Percentiles rank a stretch among this genome's conserved stretches.
Evolutionary conservation across 1,140 invertebrate species (phyloP).

Genomic region (Heliconius eleuchia): DNA sequence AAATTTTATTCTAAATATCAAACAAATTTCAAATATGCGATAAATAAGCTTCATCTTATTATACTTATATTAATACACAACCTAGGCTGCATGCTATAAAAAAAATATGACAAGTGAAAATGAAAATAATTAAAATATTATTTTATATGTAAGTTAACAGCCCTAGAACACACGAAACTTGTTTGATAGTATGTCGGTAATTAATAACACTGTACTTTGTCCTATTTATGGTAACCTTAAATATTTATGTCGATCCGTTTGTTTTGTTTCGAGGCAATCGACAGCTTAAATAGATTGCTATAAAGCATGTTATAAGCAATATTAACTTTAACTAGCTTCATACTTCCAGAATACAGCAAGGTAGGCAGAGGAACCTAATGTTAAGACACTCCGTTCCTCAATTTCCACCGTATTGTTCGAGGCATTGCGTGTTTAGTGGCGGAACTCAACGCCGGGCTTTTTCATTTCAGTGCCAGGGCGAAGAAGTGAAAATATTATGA

Average conservation of each 20-base stretch:
- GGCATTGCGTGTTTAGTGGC: too few species aligned
- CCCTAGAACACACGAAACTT: constrained; percentile 40
- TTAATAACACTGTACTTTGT: constrained; percentile 47
- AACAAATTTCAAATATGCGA: too few species aligned
- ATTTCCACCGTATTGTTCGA: too few species aligned
- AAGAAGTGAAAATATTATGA: too few species aligned
- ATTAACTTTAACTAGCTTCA: too few species aligned
- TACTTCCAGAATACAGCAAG: too few species aligned
- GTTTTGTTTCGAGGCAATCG: not conserved
- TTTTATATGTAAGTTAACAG: constrained; percentile 1
- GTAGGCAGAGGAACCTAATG: too few species aligned
- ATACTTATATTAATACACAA: not conserved
- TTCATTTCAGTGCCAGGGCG: too few species aligned
- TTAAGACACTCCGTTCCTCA: too few species aligned
- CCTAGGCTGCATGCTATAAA: not conserved
- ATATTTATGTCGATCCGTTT: constrained; percentile 4
- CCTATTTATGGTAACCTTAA: constrained; percentile 53
- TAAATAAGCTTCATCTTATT: not conserved
- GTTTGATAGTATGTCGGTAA: constrained; percentile 48
- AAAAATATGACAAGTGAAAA: not conserved
- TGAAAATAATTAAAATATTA: not conserved
- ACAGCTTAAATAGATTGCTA: constrained; percentile 4
- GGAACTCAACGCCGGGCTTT: too few species aligned
- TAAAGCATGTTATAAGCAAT: too few species aligned
- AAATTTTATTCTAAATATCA: too few species aligned